Conservation (phyloP, 2,113 vertebrate genomes). For the Emydocephalus ijimae region DNA sequence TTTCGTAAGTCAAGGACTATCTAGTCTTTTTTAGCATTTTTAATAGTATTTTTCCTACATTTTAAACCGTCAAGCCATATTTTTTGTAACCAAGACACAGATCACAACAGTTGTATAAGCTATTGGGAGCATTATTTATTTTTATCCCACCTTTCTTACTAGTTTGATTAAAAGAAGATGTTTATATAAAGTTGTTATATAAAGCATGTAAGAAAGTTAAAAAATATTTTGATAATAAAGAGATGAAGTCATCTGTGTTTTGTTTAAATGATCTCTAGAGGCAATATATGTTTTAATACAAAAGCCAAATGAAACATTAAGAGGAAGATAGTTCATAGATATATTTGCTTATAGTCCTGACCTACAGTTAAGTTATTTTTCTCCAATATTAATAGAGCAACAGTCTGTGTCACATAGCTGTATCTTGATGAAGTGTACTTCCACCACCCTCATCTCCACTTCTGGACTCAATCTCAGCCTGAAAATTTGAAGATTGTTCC, state of each 20-base stretch:
- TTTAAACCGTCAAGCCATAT: not conserved
- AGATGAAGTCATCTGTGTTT: not conserved
- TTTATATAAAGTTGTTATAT: not conserved
- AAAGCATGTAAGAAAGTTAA: not conserved
- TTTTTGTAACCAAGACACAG: not conserved
- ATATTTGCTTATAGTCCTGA: not conserved
- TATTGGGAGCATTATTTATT: not conserved
- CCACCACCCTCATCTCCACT: not conserved
- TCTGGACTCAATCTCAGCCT: not conserved
- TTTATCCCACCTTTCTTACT: not conserved
- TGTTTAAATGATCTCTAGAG: not conserved
- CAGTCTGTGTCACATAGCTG: not conserved
- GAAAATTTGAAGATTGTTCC: not conserved
- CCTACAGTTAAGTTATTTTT: not conserved
- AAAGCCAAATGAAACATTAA: not conserved
- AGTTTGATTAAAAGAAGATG: not conserved
- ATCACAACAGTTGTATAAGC: not conserved
- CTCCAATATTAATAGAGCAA: not conserved
- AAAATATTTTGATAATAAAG: not conserved
- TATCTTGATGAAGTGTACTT: not conserved
- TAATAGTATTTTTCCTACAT: not conserved
- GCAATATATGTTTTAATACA: not conserved
- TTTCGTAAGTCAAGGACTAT: not conserved
- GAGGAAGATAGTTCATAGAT: not conserved
- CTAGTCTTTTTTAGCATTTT: not conserved